Evolutionary conservation across 2,888 invertebrate genomes (phyloP).

Genomic region (Cephus spinipes): DNA sequence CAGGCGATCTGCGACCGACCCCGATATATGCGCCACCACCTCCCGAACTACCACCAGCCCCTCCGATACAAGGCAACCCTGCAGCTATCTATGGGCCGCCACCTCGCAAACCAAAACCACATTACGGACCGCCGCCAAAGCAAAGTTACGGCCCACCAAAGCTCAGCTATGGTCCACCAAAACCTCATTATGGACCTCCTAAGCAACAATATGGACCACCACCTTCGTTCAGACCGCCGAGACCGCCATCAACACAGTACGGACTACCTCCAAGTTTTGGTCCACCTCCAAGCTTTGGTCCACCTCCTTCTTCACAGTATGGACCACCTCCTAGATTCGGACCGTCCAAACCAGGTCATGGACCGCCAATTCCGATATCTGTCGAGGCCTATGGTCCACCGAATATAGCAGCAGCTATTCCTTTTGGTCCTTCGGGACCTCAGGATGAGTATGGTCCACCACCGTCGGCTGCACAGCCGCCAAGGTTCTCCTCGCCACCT

Average conservation of each 20-base stretch:
- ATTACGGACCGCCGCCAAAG: conserved; percentile 60
- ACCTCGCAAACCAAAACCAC: conserved; percentile 51
- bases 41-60: conserved; percentile 54
- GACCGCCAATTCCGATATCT: conserved; percentile 52
- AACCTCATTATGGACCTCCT: conserved; percentile 68
- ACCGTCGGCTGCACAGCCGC: conserved; percentile 28
- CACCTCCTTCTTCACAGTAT: conserved; percentile 36
- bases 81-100: conserved; percentile 54
- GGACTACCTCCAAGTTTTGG: conserved; percentile 59
- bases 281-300: conserved; percentile 52
- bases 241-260: conserved; percentile 41
- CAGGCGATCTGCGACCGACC: conserved; percentile 59
- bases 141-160: conserved; percentile 68
- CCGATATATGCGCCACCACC: conserved; percentile 70
- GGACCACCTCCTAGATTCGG: conserved; percentile 10
- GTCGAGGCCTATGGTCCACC: conserved; percentile 63
- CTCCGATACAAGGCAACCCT: conserved; percentile 40
- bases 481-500: conserved; percentile 32
- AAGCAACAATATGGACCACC: conserved; percentile 60
- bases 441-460: conserved; percentile 51
- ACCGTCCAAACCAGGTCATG: conserved; percentile 40
- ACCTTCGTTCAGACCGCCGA: conserved; percentile 65
- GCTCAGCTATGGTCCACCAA: conserved; percentile 59
- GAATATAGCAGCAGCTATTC: conserved; percentile 29
- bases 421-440: conserved; percentile 42